Conservation (phyloP, 2,888 invertebrate genomes). For the Amphipyra berbera region DNA sequence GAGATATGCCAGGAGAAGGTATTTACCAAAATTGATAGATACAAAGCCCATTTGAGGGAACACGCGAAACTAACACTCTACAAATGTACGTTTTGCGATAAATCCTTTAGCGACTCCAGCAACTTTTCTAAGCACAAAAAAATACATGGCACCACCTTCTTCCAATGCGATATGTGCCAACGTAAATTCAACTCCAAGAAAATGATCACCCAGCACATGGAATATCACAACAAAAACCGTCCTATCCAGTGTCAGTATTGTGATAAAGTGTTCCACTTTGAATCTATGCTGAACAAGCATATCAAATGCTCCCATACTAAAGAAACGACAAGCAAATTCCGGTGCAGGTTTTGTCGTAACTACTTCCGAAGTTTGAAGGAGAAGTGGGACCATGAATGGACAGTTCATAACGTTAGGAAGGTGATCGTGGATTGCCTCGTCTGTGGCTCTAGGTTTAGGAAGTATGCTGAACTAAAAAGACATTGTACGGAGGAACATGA, state of each 20-base stretch:
- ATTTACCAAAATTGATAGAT: constrained; percentile 81
- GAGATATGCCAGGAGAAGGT: constrained; percentile 76
- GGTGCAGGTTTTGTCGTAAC: constrained; percentile 77
- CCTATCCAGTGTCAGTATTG: constrained; percentile 78
- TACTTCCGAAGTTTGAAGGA: constrained; percentile 77
- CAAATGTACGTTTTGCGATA: constrained; percentile 85
- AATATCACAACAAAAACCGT: constrained; percentile 77
- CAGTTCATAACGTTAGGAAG: constrained; percentile 81
- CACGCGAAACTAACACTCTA: constrained; percentile 86
- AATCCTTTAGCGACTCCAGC: constrained; percentile 86
- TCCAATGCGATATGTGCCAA: constrained; percentile 84
- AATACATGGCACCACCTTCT: constrained; percentile 78
- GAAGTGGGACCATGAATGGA: constrained; percentile 88
- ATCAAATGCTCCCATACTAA: constrained; percentile 75
- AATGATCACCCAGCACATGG: constrained; percentile 84
- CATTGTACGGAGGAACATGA: constrained; percentile 74
- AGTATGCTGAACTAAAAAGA: constrained; percentile 80
- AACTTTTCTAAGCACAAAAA: constrained; percentile 89
- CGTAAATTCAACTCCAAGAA: constrained; percentile 87
- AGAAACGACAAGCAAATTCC: constrained; percentile 64
- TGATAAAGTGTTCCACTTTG: constrained; percentile 78
- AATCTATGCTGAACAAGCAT: constrained; percentile 85
- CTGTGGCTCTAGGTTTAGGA: constrained; percentile 81
- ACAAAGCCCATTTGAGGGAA: constrained; percentile 84
- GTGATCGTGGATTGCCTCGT: constrained; percentile 79